Conservation (phyloP, 30 jellyfish, hydroid and myxozoan species). For the Hydra vulgaris region DNA sequence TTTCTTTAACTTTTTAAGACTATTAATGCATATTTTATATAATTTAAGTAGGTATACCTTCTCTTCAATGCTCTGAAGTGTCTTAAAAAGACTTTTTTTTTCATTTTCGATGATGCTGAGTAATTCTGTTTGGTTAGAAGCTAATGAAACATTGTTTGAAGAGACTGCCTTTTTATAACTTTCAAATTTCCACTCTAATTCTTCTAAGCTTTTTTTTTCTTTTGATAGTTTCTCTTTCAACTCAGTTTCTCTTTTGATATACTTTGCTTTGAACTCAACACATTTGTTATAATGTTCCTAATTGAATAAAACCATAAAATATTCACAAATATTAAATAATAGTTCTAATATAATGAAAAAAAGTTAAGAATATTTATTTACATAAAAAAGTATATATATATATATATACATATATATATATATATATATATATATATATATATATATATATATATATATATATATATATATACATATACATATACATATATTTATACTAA, state of each 20-base stretch:
- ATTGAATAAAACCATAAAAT: too few species aligned
- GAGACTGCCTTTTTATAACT: background rate
- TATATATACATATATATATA: too few species aligned
- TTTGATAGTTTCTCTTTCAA: background rate
- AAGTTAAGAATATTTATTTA: too few species aligned
- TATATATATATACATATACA: too few species aligned
- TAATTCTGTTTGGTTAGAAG: background rate
- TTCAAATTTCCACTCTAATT: background rate
- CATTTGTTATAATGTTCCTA: background rate
- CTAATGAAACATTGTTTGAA: background rate
- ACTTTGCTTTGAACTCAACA: background rate
- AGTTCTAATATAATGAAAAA: too few species aligned
- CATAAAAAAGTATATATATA: too few species aligned
- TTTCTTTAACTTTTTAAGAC: too few species aligned
- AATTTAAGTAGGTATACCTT: background rate
- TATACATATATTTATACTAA: too few species aligned
- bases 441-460: too few species aligned
- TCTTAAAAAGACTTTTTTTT: background rate
- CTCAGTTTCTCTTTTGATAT: background rate
- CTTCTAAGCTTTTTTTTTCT: background rate
- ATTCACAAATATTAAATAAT: background rate
- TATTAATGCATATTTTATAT: too few species aligned
- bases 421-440: too few species aligned
- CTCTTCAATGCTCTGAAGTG: background rate
- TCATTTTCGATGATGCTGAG: background rate